phyloP scores from a whole-genome alignment of 2,113 vertebrate genomes.

The Pomatostomus ruficeps region DNA sequence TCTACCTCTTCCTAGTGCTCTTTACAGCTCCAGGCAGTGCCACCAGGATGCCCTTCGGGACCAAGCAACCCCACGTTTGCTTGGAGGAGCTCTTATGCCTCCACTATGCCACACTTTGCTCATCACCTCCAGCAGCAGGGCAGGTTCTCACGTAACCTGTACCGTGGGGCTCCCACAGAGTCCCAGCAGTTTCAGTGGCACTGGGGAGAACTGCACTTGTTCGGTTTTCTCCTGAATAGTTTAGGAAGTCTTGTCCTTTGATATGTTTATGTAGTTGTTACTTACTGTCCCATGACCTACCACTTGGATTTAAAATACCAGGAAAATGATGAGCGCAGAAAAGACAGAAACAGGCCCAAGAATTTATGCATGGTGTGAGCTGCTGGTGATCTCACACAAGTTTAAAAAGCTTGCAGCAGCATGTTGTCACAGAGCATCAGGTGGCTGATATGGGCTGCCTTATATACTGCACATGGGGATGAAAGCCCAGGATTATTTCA shows the following conservation, averaged over 20 bases:
- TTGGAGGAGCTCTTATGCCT: neutral
- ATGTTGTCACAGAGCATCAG: accelerated
- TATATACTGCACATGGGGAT: accelerated
- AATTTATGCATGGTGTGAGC: neutral
- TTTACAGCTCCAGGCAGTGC: neutral
- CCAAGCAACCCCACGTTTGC: neutral
- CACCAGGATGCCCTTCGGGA: neutral
- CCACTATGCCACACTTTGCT: neutral
- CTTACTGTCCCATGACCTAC: neutral
- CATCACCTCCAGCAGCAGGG: neutral
- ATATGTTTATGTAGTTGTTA: neutral
- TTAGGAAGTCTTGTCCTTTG: neutral
- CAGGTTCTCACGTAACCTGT: neutral
- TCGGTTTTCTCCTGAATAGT: neutral
- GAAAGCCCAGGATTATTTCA: neutral
- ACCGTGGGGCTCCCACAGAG: neutral
- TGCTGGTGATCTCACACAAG: neutral
- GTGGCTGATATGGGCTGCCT: neutral
- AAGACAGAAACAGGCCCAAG: neutral
- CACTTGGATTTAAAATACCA: neutral
- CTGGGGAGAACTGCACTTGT: neutral
- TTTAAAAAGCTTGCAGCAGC: neutral
- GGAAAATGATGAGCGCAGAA: neutral
- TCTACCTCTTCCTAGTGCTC: neutral
- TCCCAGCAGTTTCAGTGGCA: neutral